Evolutionary conservation across 2,888 invertebrate species (phyloP), one percentile per base, ranked within the genome.

Genomic region (Philereme transversata): DNA sequence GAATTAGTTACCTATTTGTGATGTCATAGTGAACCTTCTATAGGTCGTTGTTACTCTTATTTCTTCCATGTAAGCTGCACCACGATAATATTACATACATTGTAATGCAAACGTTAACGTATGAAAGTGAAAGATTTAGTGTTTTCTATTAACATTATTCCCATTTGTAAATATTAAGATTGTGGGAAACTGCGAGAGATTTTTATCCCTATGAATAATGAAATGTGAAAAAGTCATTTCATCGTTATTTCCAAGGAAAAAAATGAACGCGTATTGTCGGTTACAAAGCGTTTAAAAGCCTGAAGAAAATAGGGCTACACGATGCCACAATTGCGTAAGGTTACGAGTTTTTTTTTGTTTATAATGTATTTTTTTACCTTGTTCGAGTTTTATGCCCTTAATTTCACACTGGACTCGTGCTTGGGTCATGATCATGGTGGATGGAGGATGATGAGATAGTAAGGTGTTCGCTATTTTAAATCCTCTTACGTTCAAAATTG

Each of bases 41-140:
- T 45, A 4, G n/a, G 41, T 1, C 22, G 22, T 6, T 7, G 7
- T 3, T 43, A 53, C 48, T 53, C 10, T 38, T 53, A 47, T 41
- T n/a, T 43, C 11, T n/a, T 51, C 52, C 36, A 9, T 36, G 10
- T 4, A 6, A 22, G 40, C 54, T 51, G 51, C 47, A 44, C 56
- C 52, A 60, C 65, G 67, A 67, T 69, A 69, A 64, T 58, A 61
- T 62, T 63, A 57, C 63, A 58, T 62, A 68, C 57, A 64, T 64
- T 60, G 56, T 58, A 59, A 55, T 67, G 63, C 63, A 64, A 69
- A 65, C 65, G 63, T 60, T 69, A 64, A 67, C 62, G 54, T 59
- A 62, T 61, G 62, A 63, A 61, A 64, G 69, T 61, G 61, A 61
- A 56, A 67, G 65, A 69, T 65, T 61, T 64, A 69, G 45, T 57